Percentiles rank a stretch among this genome's conserved stretches.
These are phyloP conservation scores for Prenolepis imparis DNA, from an alignment of 2,888 invertebrate species.

Conservation along the genomic window DNA sequence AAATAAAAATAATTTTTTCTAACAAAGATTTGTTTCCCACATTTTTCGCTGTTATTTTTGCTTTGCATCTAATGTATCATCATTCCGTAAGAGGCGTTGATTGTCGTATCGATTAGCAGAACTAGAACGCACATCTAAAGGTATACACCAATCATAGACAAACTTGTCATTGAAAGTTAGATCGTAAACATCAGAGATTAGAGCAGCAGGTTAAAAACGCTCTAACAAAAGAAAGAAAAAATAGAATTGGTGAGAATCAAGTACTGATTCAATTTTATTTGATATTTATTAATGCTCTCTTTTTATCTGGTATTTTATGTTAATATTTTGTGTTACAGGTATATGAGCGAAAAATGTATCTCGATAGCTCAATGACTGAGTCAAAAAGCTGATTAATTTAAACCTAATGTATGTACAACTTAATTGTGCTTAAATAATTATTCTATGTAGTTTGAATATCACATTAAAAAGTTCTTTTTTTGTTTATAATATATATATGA, in stretches of 20 bases:
- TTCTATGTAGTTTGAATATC: not conserved
- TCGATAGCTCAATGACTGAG: not conserved
- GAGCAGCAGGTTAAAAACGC: not conserved
- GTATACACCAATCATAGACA: not conserved
- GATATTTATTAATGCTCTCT: not conserved
- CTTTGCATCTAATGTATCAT: not conserved
- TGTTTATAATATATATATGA: not conserved
- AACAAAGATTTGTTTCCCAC: not conserved
- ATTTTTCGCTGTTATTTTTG: not conserved
- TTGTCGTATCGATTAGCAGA: not conserved
- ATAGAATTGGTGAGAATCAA: not conserved
- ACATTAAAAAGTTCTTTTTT: not conserved
- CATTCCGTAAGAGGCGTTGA: not conserved
- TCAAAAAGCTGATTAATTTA: not conserved
- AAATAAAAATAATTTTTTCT: not conserved
- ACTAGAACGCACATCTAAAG: not conserved
- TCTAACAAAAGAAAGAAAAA: not conserved
- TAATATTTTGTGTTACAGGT: slow-evolving; percentile 3
- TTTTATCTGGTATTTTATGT: not conserved
- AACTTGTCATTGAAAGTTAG: no score
- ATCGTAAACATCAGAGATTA: no score
- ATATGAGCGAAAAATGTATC: not conserved
- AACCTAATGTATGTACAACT: not conserved
- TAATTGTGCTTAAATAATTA: not conserved
- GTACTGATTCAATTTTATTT: not conserved